These are phyloP conservation scores for Drosophila nr. medialis DNA, from an alignment of 2,888 invertebrate species.

Conservation along the genomic window DNA sequence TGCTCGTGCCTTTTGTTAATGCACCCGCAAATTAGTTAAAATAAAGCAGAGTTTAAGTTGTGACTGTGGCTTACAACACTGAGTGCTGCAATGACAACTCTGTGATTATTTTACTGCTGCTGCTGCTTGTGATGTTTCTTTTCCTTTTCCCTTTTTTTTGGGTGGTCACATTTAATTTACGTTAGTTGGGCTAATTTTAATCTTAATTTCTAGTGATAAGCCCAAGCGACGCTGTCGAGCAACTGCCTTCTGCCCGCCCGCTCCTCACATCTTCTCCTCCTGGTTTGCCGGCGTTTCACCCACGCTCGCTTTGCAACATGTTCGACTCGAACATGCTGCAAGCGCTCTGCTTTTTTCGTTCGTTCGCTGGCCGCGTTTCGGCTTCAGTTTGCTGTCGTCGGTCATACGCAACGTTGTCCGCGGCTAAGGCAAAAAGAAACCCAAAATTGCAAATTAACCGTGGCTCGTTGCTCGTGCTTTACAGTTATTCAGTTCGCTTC, in stretches of 20 bases:
- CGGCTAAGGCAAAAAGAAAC: slow-evolving; percentile 21
- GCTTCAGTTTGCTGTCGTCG: slow-evolving; percentile 62
- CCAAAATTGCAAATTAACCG: background rate
- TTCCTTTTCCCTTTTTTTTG: slow-evolving; percentile 32
- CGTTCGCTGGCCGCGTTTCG: slow-evolving; percentile 14
- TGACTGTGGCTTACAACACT: slow-evolving; percentile 5
- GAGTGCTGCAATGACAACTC: background rate
- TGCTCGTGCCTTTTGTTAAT: background rate
- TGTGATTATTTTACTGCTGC: background rate
- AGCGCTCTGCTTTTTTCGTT: slow-evolving; percentile 3
- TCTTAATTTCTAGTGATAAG: slow-evolving; percentile 78
- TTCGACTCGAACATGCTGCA: slow-evolving; percentile 24
- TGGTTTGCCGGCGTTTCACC: background rate
- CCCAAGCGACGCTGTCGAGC: slow-evolving; percentile 34
- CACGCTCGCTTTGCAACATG: background rate
- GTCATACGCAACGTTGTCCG: slow-evolving; percentile 69
- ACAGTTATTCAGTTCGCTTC: slow-evolving; percentile 58
- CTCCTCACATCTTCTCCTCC: background rate
- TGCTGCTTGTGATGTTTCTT: slow-evolving; percentile 3
- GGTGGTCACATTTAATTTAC: slow-evolving; percentile 64
- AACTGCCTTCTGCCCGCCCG: background rate
- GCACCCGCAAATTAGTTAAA: slow-evolving; percentile 12
- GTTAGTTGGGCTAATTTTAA: slow-evolving; percentile 58
- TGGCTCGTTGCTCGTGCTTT: background rate
- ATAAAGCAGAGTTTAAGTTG: slow-evolving; percentile 21